phyloP scores from a whole-genome alignment of 2,797 vertebrate species.

The Melanotaenia boesemani region DNA sequence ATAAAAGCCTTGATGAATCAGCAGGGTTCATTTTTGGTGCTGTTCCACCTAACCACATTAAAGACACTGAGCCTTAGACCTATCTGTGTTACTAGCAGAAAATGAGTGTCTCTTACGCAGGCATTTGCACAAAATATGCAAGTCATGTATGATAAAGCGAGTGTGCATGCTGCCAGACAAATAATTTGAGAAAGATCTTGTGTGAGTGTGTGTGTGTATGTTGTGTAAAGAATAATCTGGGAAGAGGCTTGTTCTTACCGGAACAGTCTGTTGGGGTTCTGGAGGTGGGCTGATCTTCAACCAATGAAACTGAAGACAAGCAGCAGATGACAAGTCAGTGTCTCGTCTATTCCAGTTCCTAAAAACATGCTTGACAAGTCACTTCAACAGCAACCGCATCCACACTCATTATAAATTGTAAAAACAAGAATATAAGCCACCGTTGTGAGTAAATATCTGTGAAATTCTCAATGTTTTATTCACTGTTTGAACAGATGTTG shows the following conservation, averaged over 20 bases:
- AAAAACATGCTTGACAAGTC: conserved; percentile 32
- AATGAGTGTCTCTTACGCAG: not conserved
- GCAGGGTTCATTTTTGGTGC: conserved; percentile 40
- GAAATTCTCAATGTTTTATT: not conserved
- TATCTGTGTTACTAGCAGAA: conserved; percentile 28
- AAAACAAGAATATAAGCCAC: not conserved
- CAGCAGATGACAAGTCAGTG: conserved; percentile 62
- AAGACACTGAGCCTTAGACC: conserved; percentile 30
- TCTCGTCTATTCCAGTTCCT: conserved; percentile 37
- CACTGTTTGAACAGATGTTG: conserved; percentile 22
- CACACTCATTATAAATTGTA: not conserved
- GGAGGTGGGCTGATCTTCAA: conserved; percentile 61
- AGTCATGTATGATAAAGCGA: not conserved
- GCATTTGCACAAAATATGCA: conserved; percentile 1
- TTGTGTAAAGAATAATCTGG: conserved; percentile 48
- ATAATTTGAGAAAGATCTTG: not conserved
- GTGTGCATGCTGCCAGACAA: conserved; percentile 20
- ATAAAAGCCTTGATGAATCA: conserved; percentile 64
- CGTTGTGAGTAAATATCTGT: not conserved
- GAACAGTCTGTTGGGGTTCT: conserved; percentile 68
- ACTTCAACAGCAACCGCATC: conserved; percentile 10
- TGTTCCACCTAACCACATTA: conserved; percentile 53
- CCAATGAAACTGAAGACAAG: conserved; percentile 67
- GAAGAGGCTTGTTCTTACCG: conserved; percentile 71
- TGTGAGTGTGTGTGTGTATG: conserved; percentile 25